These are phyloP conservation scores for Anneissia japonica DNA, from an alignment of 35 echinoderm and acorn worm genomes.

Conservation along the genomic window DNA sequence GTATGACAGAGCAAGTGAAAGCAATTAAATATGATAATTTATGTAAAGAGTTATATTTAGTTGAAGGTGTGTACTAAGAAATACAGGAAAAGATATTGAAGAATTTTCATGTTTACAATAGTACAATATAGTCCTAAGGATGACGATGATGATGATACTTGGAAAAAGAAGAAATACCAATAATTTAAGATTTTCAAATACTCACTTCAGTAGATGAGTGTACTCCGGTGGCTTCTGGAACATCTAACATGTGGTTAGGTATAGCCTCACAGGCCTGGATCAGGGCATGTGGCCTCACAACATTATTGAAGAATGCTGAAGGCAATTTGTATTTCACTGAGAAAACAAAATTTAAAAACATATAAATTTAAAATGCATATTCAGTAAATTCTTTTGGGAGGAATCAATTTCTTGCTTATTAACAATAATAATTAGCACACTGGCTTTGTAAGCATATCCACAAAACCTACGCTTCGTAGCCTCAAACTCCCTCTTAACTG, in stretches of 20 bases:
- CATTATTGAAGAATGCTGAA: constrained; percentile 73
- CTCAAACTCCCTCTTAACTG: constrained; percentile 88
- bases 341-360: background rate
- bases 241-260: constrained; percentile 69
- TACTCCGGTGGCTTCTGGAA: constrained; percentile 85
- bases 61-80: background rate
- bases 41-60: background rate
- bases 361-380: background rate
- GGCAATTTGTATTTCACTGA: constrained; percentile 80
- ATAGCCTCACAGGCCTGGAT: constrained; percentile 68
- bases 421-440: too few relatives aligned
- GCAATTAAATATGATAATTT: background rate
- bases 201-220: constrained; percentile 85
- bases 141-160: background rate
- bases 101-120: background rate
- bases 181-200: background rate
- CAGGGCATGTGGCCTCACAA: constrained; percentile 49
- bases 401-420: background rate
- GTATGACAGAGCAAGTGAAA: too few relatives aligned
- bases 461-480: constrained; percentile 75
- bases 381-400: background rate
- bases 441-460: too few relatives aligned
- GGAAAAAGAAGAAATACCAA: background rate
- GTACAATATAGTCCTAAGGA: background rate
- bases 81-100: background rate